phyloP scores from a whole-genome alignment of 2,888 invertebrate species.

The Saturnia japonica region DNA sequence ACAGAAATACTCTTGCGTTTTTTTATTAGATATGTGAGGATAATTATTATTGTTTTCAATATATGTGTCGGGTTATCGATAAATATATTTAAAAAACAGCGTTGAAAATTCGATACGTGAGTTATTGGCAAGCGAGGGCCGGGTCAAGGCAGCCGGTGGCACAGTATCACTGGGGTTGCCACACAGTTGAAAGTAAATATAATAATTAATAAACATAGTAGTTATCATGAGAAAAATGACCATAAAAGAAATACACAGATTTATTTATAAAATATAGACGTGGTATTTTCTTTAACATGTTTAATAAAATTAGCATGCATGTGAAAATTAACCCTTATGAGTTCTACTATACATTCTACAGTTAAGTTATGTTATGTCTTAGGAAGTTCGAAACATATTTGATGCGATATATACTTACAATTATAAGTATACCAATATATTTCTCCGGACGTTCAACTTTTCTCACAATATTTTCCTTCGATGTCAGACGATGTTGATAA shows the following conservation, averaged over 20 bases:
- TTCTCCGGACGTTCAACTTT: too few species aligned
- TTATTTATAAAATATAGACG: background rate
- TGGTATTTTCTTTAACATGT: background rate
- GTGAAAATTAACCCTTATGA: too few species aligned
- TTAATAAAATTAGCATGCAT: too few species aligned
- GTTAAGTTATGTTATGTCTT: too few species aligned
- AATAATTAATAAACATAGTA: background rate
- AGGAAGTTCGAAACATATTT: too few species aligned
- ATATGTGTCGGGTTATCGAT: background rate
- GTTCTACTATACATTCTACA: too few species aligned
- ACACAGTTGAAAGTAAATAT: background rate
- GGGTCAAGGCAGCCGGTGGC: constrained; percentile 4
- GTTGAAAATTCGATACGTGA: background rate
- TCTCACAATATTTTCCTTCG: too few species aligned
- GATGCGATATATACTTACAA: too few species aligned
- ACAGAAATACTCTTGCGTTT: background rate
- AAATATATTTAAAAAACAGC: background rate
- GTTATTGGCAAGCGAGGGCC: constrained; percentile 6
- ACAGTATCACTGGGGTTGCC: background rate
- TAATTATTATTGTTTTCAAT: background rate
- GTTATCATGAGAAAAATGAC: background rate
- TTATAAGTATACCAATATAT: too few species aligned
- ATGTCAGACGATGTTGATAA: too few species aligned
- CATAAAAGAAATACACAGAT: background rate
- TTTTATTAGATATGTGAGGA: background rate